These are phyloP conservation scores for Nilaparvata lugens DNA, from an alignment of 1,140 invertebrate genomes.

Conservation along the genomic window DNA sequence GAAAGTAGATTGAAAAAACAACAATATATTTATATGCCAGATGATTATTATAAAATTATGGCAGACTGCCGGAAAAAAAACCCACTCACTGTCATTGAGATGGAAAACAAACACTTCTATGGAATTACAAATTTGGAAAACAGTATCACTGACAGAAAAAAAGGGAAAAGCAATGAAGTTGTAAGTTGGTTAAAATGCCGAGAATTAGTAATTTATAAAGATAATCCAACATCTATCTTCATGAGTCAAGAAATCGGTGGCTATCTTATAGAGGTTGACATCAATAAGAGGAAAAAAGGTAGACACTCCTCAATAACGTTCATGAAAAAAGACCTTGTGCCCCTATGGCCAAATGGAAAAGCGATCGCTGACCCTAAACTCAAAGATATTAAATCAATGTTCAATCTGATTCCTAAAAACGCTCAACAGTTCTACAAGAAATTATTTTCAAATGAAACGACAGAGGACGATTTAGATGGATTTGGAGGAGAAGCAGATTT, in stretches of 20 bases:
- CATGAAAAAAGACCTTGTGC: background rate
- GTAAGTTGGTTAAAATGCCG: conserved; percentile 8
- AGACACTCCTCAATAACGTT: background rate
- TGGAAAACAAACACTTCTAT: background rate
- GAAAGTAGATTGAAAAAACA: conserved; percentile 30
- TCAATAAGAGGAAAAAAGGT: conserved; percentile 3
- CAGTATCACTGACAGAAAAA: too few species aligned
- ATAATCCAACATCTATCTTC: conserved; percentile 6
- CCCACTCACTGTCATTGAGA: conserved; percentile 15
- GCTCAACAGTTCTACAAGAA: too few species aligned
- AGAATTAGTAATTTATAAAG: conserved; percentile 8
- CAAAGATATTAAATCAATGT: too few species aligned
- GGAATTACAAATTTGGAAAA: too few species aligned
- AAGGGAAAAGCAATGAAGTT: background rate
- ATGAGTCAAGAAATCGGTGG: conserved; percentile 2
- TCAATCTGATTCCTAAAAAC: too few species aligned
- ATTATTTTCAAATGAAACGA: too few species aligned
- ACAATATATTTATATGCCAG: conserved; percentile 26
- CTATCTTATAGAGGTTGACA: conserved; percentile 5
- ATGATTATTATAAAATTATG: conserved; percentile 30
- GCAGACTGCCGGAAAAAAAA: conserved; percentile 26
- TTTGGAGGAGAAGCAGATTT: too few species aligned
- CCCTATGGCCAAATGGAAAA: conserved; percentile 12
- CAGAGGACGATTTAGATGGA: too few species aligned
- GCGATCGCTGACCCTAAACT: too few species aligned